Evolutionary conservation across 2,888 invertebrate species (phyloP), one percentile per base, ranked within the genome.

Genomic region (Plebejus anna): DNA sequence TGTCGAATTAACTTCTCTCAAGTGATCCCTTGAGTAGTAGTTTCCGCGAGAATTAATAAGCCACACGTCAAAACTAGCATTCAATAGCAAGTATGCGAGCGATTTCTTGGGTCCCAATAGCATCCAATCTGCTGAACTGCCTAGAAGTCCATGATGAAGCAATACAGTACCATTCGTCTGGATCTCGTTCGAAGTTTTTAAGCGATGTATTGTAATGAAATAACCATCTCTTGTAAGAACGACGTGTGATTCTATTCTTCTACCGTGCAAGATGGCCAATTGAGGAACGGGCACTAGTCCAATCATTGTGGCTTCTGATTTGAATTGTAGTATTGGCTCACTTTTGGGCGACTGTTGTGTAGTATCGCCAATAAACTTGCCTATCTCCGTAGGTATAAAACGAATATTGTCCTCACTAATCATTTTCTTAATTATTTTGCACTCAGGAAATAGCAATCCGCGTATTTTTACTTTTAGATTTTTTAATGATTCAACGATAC

Each of bases 41-140:
- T 90, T 91, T 0, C 92, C 91, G 83, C 91, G 86, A 0, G 90
- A 87, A 73, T 95, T 95, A 11, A 89, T 88, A 94, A 89, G 94
- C 97, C 92, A 97, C 2, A 95, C 94, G 77, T 95, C 95, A 79
- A 94, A 95, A 0, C 95, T 94, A 2, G 87, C 87, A 78, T 96
- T 90, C 88, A 94, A 90, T 88, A 97, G 79, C 2, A 89, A 80
- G 76, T 90, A 91, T 0, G 91, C 89, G n/a, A 92, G 83, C 5
- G 90, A 88, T 77, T 88, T 86, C 73, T 82, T 80, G 1, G 89
- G 81, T 57, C 90, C 91, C n/a, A 89, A 82, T 77, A 91, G 79
- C 73, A 91, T 84, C 92, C 92, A 92, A 80, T 91, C 91, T 0
- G 88, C 88, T 0, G 92, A 91, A 79, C 90, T 91, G 7, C 90